phyloP scores from a whole-genome alignment of 2,888 invertebrate genomes.

The Timema podura region DNA sequence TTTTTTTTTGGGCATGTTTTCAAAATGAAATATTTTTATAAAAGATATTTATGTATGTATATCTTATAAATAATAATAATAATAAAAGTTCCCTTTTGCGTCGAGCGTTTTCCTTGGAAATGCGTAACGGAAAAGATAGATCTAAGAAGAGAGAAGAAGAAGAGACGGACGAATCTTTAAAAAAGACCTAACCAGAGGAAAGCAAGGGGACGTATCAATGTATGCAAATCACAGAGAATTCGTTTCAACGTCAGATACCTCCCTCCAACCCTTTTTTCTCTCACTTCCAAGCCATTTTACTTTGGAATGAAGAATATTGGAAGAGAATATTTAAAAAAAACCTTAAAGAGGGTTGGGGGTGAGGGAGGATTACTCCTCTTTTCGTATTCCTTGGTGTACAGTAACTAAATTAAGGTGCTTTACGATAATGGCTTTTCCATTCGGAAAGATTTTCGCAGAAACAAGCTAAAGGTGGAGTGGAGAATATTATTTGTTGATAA shows the following conservation, averaged over 20 bases:
- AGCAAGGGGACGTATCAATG: conserved; percentile 20
- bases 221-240: conserved; percentile 24
- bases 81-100: conserved; percentile 5
- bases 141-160: conserved; percentile 12
- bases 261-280: conserved; percentile 10
- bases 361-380: too few relatives aligned
- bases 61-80: conserved; percentile 8
- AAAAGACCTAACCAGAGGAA: neutral
- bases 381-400: too few relatives aligned
- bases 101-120: conserved; percentile 3
- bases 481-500: too few relatives aligned
- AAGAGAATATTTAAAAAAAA: conserved; percentile 6
- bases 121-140: conserved; percentile 14
- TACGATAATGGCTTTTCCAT: too few relatives aligned
- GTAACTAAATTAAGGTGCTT: too few relatives aligned
- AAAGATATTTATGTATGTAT: too few relatives aligned
- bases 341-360: too few relatives aligned
- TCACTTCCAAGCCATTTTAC: conserved; percentile 15
- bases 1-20: conserved; percentile 12
- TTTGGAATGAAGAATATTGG: conserved; percentile 12
- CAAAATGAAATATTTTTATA: too few relatives aligned
- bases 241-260: conserved; percentile 8
- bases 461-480: too few relatives aligned
- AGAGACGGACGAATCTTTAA: conserved; percentile 11
- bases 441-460: too few relatives aligned